Evolutionary conservation across 2,113 vertebrate genomes (phyloP).

Genomic region (Balaenoptera acutorostrata): DNA sequence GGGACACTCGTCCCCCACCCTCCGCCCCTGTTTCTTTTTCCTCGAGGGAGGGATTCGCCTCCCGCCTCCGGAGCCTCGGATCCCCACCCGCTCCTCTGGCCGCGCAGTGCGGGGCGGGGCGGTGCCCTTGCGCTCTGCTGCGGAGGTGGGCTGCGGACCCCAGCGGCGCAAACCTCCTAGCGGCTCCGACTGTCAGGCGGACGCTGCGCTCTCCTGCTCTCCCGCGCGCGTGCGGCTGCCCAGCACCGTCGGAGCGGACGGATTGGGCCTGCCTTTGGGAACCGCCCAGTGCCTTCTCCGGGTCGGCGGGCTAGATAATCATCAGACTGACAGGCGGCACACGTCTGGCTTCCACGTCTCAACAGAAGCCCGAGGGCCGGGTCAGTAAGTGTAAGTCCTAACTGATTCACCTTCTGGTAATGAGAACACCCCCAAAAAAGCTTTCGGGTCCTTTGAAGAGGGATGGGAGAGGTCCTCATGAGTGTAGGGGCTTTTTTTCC

Average conservation of each 20-base stretch:
- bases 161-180: rapidly evolving
- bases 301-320: not conserved
- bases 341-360: not conserved
- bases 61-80: not conserved
- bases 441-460: not conserved
- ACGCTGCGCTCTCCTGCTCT: rapidly evolving
- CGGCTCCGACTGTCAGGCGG: rapidly evolving
- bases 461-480: not conserved
- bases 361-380: not conserved
- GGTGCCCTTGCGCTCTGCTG: not conserved
- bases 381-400: slow-evolving; percentile 4
- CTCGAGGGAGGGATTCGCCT: not conserved
- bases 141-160: not conserved
- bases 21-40: not conserved
- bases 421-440: not conserved
- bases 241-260: rapidly evolving
- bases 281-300: not conserved
- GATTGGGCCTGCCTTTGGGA: not conserved
- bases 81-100: not conserved
- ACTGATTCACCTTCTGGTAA: not conserved
- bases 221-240: not conserved
- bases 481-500: too few relatives aligned
- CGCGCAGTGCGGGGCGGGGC: rapidly evolving
- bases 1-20: not conserved
- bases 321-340: not conserved